phyloP scores from a whole-genome alignment of 2,888 invertebrate genomes.

The Dynastes hyllus region DNA sequence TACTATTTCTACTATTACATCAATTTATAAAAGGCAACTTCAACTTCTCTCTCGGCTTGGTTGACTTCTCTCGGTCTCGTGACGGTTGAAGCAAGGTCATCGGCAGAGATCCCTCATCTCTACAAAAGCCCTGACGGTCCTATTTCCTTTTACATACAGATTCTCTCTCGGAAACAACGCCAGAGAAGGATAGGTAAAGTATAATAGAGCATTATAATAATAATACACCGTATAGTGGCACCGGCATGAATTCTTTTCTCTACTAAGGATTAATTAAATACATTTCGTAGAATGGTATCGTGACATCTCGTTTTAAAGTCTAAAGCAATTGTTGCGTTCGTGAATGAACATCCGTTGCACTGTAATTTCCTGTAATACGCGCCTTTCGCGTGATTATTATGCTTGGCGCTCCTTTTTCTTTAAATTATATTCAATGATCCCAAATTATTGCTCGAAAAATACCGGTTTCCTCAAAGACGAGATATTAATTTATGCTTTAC shows the following conservation, averaged over 20 bases:
- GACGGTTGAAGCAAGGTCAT: conserved; percentile 1
- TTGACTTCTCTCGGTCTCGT: neutral
- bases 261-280: neutral
- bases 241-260: too few relatives aligned
- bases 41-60: neutral
- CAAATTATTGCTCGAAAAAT: too few relatives aligned
- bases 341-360: neutral
- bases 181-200: too few relatives aligned
- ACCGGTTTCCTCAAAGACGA: too few relatives aligned
- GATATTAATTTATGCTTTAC: too few relatives aligned
- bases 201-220: too few relatives aligned
- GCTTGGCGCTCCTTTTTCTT: neutral
- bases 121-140: neutral
- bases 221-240: too few relatives aligned
- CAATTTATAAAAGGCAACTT: conserved; percentile 2
- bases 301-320: neutral
- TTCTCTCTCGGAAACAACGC: too few relatives aligned
- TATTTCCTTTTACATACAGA: neutral
- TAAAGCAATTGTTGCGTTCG: conserved; percentile 1
- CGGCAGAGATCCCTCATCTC: conserved; percentile 6
- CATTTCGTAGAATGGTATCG: neutral
- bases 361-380: neutral
- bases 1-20: conserved; percentile 19
- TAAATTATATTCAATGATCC: neutral
- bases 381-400: neutral